phyloP scores from a whole-genome alignment of 2,113 vertebrate genomes.

The Phasianus colchicus region DNA sequence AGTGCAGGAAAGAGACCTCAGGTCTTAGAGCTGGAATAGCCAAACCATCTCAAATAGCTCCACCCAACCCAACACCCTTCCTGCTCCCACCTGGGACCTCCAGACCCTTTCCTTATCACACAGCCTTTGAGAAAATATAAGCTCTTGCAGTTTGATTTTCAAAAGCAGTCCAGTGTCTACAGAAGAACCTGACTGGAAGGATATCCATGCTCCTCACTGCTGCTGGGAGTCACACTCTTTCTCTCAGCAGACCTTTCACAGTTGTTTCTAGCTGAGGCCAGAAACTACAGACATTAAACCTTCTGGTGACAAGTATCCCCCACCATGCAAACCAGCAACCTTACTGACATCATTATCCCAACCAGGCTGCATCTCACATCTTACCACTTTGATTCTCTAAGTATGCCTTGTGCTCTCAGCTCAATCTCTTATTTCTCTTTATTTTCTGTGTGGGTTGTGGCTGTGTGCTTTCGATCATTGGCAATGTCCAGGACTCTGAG shows the following conservation, averaged over 20 bases:
- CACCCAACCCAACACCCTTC: not conserved
- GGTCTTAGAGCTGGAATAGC: not conserved
- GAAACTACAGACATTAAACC: not conserved
- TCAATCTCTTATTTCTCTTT: not conserved
- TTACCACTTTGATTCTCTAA: not conserved
- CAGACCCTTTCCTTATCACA: not conserved
- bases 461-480: not conserved
- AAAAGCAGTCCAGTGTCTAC: not conserved
- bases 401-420: not conserved
- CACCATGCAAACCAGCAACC: not conserved
- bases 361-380: not conserved
- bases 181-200: not conserved
- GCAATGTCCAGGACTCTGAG: not conserved
- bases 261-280: not conserved
- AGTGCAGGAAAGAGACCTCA: not conserved
- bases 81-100: not conserved
- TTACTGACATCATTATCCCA: not conserved
- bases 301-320: not conserved
- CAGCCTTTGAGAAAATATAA: not conserved
- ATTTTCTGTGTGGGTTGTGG: not conserved
- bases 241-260: not conserved
- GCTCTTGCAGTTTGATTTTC: not conserved
- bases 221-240: not conserved
- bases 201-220: not conserved
- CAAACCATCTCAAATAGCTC: not conserved